Percentiles rank a stretch among this genome's conserved stretches.
These are phyloP conservation scores for Pantherophis vulpinus DNA, from an alignment of 2,797 vertebrate species.

Conservation along the genomic window DNA sequence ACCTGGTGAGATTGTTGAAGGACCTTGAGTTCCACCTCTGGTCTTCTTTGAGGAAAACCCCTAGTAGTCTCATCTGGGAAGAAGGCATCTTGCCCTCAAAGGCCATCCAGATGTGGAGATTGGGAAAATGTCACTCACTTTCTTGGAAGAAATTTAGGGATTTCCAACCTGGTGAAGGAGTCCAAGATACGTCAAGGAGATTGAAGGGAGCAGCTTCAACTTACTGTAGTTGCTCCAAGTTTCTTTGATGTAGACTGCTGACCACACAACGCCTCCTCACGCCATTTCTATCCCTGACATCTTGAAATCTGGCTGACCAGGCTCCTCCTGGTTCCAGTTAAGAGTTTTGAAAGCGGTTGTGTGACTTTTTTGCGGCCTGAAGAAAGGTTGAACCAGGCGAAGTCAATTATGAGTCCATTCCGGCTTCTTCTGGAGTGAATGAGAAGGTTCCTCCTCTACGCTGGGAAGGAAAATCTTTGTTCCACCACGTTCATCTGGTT, in stretches of 20 bases:
- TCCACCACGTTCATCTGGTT: not conserved
- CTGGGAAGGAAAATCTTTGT: not conserved
- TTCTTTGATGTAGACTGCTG: not conserved
- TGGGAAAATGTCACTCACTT: not conserved
- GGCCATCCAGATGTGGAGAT: not conserved
- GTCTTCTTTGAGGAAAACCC: not conserved
- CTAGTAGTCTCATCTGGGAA: not conserved
- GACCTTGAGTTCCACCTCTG: not conserved
- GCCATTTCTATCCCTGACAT: not conserved
- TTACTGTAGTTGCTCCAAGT: too few species aligned
- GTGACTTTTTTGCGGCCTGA: not conserved
- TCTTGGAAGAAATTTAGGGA: not conserved
- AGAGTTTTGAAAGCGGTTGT: not conserved
- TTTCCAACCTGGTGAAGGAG: not conserved
- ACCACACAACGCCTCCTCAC: not conserved
- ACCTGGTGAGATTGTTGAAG: not conserved
- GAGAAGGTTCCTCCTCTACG: not conserved
- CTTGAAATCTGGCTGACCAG: not conserved
- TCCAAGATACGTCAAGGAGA: not conserved
- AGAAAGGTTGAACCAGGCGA: not conserved
- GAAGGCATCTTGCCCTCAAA: not conserved
- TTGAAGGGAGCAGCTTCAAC: not conserved
- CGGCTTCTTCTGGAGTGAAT: not conserved
- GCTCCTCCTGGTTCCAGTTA: not conserved
- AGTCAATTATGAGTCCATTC: not conserved